Percentiles rank a stretch among this genome's conserved stretches.
Conservation (phyloP, 2,113 vertebrate species). For the Suncus etruscus region DNA sequence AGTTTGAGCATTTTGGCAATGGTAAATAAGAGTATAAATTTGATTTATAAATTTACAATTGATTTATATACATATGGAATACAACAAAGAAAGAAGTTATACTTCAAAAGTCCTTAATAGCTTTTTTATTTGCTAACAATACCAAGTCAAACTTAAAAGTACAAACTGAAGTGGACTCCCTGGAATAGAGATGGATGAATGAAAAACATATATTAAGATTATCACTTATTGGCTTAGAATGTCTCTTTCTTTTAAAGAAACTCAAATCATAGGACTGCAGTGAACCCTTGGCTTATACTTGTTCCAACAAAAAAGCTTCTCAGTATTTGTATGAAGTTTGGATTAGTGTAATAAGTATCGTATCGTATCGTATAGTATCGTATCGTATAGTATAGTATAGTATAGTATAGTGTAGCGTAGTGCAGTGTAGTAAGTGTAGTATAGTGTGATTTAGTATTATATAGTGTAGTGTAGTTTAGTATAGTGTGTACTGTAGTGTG, state of each 20-base stretch:
- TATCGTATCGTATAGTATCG: too few species aligned
- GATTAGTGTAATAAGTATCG: too few species aligned
- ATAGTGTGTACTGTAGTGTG: too few species aligned
- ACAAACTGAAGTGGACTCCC: constrained; percentile 63
- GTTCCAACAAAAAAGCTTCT: neutral
- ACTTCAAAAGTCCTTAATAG: constrained; percentile 30
- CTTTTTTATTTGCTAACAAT: constrained; percentile 52
- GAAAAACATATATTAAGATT: constrained; percentile 50
- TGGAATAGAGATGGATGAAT: neutral
- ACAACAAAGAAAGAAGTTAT: constrained; percentile 35
- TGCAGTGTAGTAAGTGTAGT: too few species aligned
- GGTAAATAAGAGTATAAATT: neutral
- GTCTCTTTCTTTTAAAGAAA: neutral
- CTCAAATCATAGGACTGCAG: neutral
- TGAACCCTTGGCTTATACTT: neutral
- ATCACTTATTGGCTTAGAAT: neutral
- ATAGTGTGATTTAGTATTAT: too few species aligned
- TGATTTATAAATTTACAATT: constrained; percentile 39
- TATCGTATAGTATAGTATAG: too few species aligned
- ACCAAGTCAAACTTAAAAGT: constrained; percentile 20
- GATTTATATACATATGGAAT: constrained; percentile 42
- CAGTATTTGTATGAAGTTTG: neutral
- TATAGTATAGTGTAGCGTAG: too few species aligned
- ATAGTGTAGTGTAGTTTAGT: too few species aligned
- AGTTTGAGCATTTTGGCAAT: constrained; percentile 36